Base-by-base conservation (phyloP, 2,888 invertebrate genomes). In the Therioaphis trifolii region DNA sequence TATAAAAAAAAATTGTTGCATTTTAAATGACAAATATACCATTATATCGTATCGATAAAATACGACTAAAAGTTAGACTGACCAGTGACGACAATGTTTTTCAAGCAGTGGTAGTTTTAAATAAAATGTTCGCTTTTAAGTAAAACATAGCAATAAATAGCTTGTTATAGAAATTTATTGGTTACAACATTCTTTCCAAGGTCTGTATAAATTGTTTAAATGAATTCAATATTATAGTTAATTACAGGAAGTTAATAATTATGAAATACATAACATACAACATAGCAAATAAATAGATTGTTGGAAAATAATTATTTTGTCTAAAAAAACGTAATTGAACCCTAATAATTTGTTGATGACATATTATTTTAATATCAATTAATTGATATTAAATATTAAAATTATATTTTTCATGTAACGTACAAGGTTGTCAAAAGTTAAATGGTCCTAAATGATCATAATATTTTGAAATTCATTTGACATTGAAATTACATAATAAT, bases 111-210 rank as follows among this genome's bases (percentile, higher is more conserved):
- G n/a, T 15, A 14, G 15, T 66, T 68, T 52, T 78, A 66, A 66
- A 78, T 7, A 35, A 12, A 29, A 63, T 29, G 5, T 63, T n/a
- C n/a, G 14, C n/a, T 66, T 77, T 68, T 52, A 35, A 18, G n/a
- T 35, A 24, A 52, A 46, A 21, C 29, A 40, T 35, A 49, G 40
- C 24, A 4, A 61, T 43, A 61, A 11, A 7, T n/a, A 21, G 2
- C 24, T 35, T n/a, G 43, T 3, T 2, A 29, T 21, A 46, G 63
- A 40, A 18, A 68, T 68, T 61, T 80, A 71, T 71, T 58, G 21
- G 46, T 61, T 46, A 58, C n/a, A n/a, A n/a, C n/a, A n/a, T n/a
- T n/a, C n/a, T 71, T 35, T 4, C 46, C 71, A 61, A 80, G 80
- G 80, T 1, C 46, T 18, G 27, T 3, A 29, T 15, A 27, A 29